A percentile compares a stretch with the other conserved stretches of the same genome.
Evolutionary conservation across 2,113 vertebrate genomes (phyloP).

Genomic region (Rattus norvegicus): DNA sequence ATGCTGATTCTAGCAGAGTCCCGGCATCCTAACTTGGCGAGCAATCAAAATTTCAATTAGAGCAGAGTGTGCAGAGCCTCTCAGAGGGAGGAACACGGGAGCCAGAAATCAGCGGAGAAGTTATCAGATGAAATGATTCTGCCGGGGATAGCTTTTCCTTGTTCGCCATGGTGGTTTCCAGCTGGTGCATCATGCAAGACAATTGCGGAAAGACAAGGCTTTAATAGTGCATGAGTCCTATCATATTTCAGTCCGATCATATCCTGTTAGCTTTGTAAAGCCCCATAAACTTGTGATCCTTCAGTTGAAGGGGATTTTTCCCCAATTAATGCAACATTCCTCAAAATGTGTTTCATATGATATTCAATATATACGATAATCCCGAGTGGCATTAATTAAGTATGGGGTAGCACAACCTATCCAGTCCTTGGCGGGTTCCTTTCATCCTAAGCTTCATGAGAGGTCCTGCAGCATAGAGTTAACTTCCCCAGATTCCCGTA

Average conservation of each 20-base stretch:
- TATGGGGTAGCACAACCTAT: neutral
- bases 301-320: neutral
- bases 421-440: neutral
- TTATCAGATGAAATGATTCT: constrained; percentile 14
- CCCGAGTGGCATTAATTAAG: neutral
- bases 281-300: neutral
- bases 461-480: neutral
- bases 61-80: neutral
- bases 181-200: neutral
- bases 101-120: constrained; percentile 52
- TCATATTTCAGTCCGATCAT: neutral
- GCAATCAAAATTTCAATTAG: constrained; percentile 61
- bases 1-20: constrained; percentile 17
- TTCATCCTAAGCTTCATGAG: neutral
- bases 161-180: neutral
- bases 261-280: constrained; percentile 14
- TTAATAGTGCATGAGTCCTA: neutral
- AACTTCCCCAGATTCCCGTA: neutral
- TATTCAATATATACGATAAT: neutral
- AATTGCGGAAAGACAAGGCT: neutral
- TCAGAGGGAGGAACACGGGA: neutral
- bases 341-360: constrained; percentile 23
- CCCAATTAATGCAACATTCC: neutral
- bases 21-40: constrained; percentile 12
- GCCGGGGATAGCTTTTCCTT: neutral